A percentile compares a stretch with the other conserved stretches of the same genome.
Evolutionary conservation across 2,797 vertebrate species (phyloP).

Genomic region (Xerus rutilus): DNA sequence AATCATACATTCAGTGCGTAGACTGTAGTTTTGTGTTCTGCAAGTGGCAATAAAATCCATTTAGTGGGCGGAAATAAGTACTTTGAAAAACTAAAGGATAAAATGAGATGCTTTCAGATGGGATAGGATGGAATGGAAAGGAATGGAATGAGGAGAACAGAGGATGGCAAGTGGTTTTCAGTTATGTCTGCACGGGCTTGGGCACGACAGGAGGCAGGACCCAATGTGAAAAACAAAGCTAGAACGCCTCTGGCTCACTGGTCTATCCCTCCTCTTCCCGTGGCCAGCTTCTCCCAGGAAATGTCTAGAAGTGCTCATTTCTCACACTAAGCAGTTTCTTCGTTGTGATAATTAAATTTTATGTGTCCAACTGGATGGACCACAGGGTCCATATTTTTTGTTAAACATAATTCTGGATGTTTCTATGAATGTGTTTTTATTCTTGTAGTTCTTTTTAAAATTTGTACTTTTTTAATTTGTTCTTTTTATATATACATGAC

Average conservation of each 20-base stretch:
- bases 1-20: background rate
- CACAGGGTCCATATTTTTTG: background rate
- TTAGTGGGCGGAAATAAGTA: background rate
- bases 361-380: background rate
- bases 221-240: background rate
- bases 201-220: background rate
- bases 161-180: background rate
- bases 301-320: background rate
- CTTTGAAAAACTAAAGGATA: background rate
- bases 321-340: background rate
- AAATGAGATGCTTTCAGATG: too few relatives aligned
- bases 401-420: background rate
- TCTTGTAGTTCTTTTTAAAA: too few relatives aligned
- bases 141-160: background rate
- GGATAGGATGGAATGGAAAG: background rate
- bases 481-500: too few relatives aligned
- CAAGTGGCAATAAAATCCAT: background rate
- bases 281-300: background rate
- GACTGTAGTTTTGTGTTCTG: background rate
- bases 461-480: background rate
- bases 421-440: background rate
- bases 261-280: background rate
- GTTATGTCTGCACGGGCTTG: background rate
- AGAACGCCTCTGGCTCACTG: background rate
- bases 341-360: background rate